A percentile compares a stretch with the other conserved stretches of the same genome.
These are phyloP conservation scores for Cydia amplana DNA, from an alignment of 1,140 invertebrate species.

Conservation along the genomic window DNA sequence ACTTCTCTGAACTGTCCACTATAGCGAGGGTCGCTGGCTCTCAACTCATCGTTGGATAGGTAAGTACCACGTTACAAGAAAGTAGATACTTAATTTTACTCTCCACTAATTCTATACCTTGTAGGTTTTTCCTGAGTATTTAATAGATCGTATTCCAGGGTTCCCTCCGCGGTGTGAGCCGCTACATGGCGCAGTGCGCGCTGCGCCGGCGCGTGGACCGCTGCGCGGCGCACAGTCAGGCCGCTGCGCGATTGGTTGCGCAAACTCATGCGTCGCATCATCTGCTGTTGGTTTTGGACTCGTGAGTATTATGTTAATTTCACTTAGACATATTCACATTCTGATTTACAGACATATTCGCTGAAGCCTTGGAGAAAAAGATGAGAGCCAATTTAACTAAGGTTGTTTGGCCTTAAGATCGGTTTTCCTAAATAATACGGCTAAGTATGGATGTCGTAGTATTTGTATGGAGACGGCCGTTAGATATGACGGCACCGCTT, in stretches of 20 bases:
- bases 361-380: no score
- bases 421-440: no score
- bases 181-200: conserved; percentile 60
- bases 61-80: no score
- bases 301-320: conserved; percentile 50
- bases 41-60: conserved; percentile 67
- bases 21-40: conserved; percentile 59
- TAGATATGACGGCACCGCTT: no score
- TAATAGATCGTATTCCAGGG: conserved; percentile 45
- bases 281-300: conserved; percentile 66
- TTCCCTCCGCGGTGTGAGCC: conserved; percentile 56
- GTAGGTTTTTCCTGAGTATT: background rate
- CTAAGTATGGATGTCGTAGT: no score
- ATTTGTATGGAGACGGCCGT: no score
- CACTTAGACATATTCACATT: no score
- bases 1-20: conserved; percentile 54
- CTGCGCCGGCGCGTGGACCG: conserved; percentile 58
- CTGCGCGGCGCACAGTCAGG: conserved; percentile 42
- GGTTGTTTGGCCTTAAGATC: no score
- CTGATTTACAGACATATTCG: no score
- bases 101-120: no score
- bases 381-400: no score
- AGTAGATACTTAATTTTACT: no score
- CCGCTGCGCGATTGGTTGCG: conserved; percentile 46
- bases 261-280: conserved; percentile 63